phyloP scores from a whole-genome alignment of 1,140 invertebrate genomes.

The Phymorhynchus buccinoides region DNA sequence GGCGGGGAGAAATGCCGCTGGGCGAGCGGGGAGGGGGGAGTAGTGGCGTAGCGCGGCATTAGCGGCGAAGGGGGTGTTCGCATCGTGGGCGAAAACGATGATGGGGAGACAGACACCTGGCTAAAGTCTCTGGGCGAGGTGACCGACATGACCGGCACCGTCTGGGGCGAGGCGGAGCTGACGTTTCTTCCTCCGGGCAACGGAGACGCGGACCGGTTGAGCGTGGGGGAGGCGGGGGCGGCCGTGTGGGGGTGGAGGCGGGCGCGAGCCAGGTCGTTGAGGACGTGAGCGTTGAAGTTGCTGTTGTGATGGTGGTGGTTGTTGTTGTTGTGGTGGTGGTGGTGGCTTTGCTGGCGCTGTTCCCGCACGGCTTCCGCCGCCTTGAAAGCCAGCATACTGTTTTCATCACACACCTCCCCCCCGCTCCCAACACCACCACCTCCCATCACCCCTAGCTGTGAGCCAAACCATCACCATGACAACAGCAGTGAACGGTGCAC shows the following conservation, averaged over 20 bases:
- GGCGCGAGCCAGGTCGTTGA: background rate
- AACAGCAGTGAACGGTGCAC: no score
- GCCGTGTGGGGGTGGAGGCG: constrained; percentile 27
- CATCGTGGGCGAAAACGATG: background rate
- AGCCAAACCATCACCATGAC: background rate
- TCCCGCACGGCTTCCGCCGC: constrained; percentile 61
- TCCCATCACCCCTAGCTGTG: background rate
- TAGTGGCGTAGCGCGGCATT: background rate
- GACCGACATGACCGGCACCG: background rate
- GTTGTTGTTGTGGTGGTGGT: no score
- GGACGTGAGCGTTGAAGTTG: background rate
- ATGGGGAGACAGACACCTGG: background rate
- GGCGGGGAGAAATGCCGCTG: background rate
- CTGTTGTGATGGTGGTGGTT: no score
- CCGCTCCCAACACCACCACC: no score
- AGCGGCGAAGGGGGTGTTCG: constrained; percentile 12
- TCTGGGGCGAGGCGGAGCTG: background rate
- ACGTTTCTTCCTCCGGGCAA: background rate
- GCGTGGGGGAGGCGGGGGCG: constrained; percentile 19
- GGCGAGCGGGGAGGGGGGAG: constrained; percentile 12
- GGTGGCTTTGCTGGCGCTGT: constrained; percentile 49
- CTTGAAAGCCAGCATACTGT: constrained; percentile 54
- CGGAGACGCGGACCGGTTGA: background rate
- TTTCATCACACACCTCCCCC: constrained; percentile 51
- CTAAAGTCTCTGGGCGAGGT: constrained; percentile 29